A percentile compares a stretch with the other conserved stretches of the same genome.
phyloP scores from a whole-genome alignment of 1,140 invertebrate genomes.

The Drosophila paulistorum region DNA sequence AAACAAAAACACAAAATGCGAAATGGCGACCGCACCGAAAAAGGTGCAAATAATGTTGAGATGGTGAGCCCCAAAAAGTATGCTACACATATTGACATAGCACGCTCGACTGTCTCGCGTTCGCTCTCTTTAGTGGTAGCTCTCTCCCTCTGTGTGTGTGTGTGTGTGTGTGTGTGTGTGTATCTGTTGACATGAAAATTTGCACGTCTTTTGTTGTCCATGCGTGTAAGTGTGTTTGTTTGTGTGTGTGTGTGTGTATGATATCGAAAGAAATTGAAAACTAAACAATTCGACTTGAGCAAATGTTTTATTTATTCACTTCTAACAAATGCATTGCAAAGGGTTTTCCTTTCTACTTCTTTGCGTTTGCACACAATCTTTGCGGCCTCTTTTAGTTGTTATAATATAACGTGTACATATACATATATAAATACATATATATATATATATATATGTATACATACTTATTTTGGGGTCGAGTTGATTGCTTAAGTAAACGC shows the following conservation, averaged over 20 bases:
- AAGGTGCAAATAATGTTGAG: constrained; percentile 78
- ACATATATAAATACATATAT: constrained; percentile 8
- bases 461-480: constrained; percentile 74
- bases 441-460: constrained; percentile 18
- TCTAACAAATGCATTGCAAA: constrained; percentile 65
- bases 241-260: constrained; percentile 15
- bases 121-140: constrained; percentile 14
- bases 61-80: constrained; percentile 60
- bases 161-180: constrained; percentile 38
- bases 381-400: constrained; percentile 78
- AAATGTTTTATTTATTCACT: constrained; percentile 74
- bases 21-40: constrained; percentile 34
- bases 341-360: constrained; percentile 46
- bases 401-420: constrained; percentile 70
- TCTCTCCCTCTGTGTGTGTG: constrained; percentile 23
- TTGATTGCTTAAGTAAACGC: constrained; percentile 81
- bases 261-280: constrained; percentile 65
- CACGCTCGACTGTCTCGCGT: constrained; percentile 41
- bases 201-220: constrained; percentile 79
- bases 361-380: constrained; percentile 54
- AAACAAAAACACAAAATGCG: constrained; percentile 37
- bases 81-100: constrained; percentile 75
- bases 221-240: constrained; percentile 74
- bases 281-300: constrained; percentile 67
- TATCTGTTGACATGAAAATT: constrained; percentile 78